phyloP scores from a whole-genome alignment of 2,113 vertebrate species.

The Strigops habroptila region DNA sequence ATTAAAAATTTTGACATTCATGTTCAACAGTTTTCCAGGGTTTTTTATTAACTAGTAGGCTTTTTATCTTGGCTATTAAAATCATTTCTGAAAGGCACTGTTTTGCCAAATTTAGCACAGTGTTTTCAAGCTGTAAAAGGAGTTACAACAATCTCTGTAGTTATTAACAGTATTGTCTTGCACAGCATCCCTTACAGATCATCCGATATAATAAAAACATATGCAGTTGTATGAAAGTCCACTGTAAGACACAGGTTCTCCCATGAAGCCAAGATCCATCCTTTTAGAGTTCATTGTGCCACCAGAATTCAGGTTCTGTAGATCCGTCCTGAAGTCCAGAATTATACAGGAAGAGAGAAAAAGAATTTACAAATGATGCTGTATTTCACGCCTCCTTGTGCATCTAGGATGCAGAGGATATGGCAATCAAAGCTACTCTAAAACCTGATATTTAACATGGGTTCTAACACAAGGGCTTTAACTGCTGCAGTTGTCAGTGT shows the following conservation, averaged over 20 bases:
- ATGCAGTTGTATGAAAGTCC: not conserved
- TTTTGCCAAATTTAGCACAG: not conserved
- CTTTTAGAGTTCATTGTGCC: not conserved
- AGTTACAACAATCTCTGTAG: not conserved
- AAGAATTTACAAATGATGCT: not conserved
- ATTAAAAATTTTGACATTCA: conserved; percentile 66
- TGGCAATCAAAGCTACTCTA: not conserved
- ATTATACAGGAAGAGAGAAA: not conserved
- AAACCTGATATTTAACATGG: not conserved
- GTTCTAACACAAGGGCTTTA: not conserved
- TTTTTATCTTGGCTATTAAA: not conserved
- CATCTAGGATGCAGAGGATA: not conserved
- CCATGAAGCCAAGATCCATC: not conserved
- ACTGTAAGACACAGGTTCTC: not conserved
- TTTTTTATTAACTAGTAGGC: conserved; percentile 3
- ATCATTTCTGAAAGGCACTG: not conserved
- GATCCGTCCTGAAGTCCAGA: not conserved
- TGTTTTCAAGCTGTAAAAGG: not conserved
- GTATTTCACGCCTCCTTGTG: not conserved
- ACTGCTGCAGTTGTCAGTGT: accelerated
- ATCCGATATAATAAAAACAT: not conserved
- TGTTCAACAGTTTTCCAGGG: conserved; percentile 38
- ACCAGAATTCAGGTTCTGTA: not conserved
- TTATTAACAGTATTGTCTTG: not conserved
- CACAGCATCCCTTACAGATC: not conserved